Evolutionary conservation across 2,888 invertebrate genomes (phyloP).

Genomic region (Plagodis dolabraria): DNA sequence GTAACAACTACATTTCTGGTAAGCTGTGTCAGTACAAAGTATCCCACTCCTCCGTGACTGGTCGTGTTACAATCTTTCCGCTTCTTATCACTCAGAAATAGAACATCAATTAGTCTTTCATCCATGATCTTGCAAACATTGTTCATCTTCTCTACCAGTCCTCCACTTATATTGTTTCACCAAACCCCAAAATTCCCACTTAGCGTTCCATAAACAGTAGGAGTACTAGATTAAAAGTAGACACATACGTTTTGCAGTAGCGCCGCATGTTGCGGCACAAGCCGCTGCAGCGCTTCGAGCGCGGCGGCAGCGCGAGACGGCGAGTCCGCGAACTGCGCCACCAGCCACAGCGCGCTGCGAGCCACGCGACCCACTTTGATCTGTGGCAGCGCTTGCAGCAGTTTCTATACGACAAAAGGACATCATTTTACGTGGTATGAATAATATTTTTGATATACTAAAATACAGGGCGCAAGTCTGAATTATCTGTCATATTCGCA

Average conservation of each 20-base stretch:
- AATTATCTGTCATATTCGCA: too few relatives aligned
- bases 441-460: too few relatives aligned
- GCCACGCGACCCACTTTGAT: slow-evolving; percentile 97
- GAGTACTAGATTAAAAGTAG: not conserved
- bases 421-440: not conserved
- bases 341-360: slow-evolving; percentile 97
- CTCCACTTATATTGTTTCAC: too few relatives aligned
- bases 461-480: too few relatives aligned
- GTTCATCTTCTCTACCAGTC: too few relatives aligned
- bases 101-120: too few relatives aligned
- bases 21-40: too few relatives aligned
- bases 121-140: too few relatives aligned
- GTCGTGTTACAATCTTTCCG: too few relatives aligned
- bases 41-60: too few relatives aligned
- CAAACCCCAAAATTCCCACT: not conserved
- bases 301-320: slow-evolving; percentile 91
- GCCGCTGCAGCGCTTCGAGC: slow-evolving; percentile 87
- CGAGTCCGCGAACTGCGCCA: slow-evolving; percentile 96
- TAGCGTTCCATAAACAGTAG: not conserved
- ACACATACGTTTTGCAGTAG: slow-evolving; percentile 10
- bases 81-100: too few relatives aligned
- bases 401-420: slow-evolving; percentile 67
- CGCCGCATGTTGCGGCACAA: slow-evolving; percentile 45
- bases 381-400: slow-evolving; percentile 92
- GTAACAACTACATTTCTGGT: too few relatives aligned